phyloP scores from a whole-genome alignment of 1,140 invertebrate genomes.

The Euura lappo region DNA sequence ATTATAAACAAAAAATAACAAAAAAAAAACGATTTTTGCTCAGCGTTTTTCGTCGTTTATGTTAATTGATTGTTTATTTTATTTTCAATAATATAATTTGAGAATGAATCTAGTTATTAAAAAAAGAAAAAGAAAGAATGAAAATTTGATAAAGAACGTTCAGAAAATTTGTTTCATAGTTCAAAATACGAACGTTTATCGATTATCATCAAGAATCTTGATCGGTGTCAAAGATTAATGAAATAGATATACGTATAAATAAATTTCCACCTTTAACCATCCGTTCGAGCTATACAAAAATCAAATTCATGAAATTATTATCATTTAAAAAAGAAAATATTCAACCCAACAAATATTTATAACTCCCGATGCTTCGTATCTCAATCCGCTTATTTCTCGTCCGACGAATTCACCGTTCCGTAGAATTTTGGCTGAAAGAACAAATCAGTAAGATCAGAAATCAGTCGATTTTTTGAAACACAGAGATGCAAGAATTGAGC shows the following conservation, averaged over 20 bases:
- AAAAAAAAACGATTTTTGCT: too few species aligned
- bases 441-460: conserved; percentile 18
- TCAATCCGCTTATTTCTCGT: neutral
- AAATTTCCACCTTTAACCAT: conserved; percentile 6
- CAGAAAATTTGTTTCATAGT: too few species aligned
- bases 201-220: too few species aligned
- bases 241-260: neutral
- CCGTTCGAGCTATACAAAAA: neutral
- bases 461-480: neutral
- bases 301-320: neutral
- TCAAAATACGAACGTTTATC: too few species aligned
- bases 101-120: too few species aligned
- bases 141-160: too few species aligned
- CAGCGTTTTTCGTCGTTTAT: too few species aligned
- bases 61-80: too few species aligned
- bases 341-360: neutral
- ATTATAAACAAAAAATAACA: too few species aligned
- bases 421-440: conserved; percentile 69
- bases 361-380: neutral
- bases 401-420: conserved; percentile 36
- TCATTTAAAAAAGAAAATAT: neutral
- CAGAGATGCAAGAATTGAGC: neutral
- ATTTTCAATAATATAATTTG: too few species aligned
- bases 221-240: too few species aligned
- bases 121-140: too few species aligned